Conservation (phyloP, 2,888 invertebrate genomes). For the Microdon myrmicae region DNA sequence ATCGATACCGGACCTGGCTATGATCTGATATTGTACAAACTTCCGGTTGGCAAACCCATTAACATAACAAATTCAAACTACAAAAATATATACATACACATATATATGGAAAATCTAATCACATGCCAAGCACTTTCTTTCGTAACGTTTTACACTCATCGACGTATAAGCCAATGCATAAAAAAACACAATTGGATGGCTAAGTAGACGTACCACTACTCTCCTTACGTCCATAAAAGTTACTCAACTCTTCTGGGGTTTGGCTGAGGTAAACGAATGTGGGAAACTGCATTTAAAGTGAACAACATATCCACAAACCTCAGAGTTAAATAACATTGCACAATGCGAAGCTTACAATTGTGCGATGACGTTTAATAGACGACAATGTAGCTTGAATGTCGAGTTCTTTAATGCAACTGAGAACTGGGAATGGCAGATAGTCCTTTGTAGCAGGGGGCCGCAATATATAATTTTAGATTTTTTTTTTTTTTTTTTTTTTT, state of each 20-base stretch:
- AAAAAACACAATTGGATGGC: conserved; percentile 33
- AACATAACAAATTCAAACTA: too few species aligned
- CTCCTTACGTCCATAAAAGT: conserved; percentile 28
- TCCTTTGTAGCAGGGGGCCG: background rate
- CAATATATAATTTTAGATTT: background rate
- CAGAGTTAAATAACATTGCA: conserved; percentile 18
- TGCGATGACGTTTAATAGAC: background rate
- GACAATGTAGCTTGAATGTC: background rate
- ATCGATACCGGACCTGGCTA: too few species aligned
- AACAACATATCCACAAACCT: conserved; percentile 5
- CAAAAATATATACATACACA: too few species aligned
- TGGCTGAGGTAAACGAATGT: conserved; percentile 1
- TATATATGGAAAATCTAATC: background rate
- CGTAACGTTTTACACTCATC: background rate
- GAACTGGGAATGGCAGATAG: background rate
- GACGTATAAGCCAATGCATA: conserved; percentile 10
- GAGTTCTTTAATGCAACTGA: background rate
- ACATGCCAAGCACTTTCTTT: background rate
- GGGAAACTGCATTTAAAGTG: conserved; percentile 24
- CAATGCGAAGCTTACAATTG: conserved; percentile 4
- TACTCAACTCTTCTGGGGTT: conserved; percentile 25
- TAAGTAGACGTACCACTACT: conserved; percentile 45
- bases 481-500: background rate
- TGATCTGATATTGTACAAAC: too few species aligned
- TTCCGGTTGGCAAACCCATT: too few species aligned